These are phyloP conservation scores for Apostichopus parvimensis DNA, from an alignment of 35 echinoderm and acorn worm genomes.

Conservation along the genomic window DNA sequence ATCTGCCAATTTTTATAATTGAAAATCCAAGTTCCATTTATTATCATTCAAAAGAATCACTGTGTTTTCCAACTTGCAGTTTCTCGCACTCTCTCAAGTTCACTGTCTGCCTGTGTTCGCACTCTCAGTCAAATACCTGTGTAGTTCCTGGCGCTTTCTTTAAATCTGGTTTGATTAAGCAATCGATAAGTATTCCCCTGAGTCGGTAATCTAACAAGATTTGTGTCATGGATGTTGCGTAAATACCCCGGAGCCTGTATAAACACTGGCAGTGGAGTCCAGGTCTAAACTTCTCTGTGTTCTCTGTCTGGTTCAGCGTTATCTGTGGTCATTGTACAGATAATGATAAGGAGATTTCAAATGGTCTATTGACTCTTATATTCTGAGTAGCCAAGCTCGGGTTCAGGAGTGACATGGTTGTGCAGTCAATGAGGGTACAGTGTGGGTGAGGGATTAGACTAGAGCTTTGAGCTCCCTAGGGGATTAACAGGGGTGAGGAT, in stretches of 20 bases:
- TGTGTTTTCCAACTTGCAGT: background rate
- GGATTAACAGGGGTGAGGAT: slow-evolving; percentile 24
- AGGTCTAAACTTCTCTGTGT: background rate
- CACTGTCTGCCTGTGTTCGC: background rate
- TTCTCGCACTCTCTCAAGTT: background rate
- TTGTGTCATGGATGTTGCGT: slow-evolving; percentile 11
- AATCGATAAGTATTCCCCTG: slow-evolving; percentile 29
- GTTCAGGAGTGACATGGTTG: too few relatives aligned
- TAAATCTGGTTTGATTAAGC: slow-evolving; percentile 10
- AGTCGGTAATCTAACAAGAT: slow-evolving; percentile 31
- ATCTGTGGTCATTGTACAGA: slow-evolving; percentile 4
- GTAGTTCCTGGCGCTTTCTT: background rate
- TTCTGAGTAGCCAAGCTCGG: too few relatives aligned
- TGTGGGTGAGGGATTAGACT: background rate
- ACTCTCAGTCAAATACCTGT: background rate
- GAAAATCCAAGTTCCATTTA: background rate
- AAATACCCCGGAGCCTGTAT: slow-evolving; percentile 49
- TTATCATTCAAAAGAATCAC: too few relatives aligned
- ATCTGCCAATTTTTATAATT: background rate
- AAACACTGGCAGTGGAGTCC: background rate
- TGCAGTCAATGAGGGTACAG: background rate
- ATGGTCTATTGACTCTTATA: background rate
- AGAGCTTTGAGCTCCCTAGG: slow-evolving; percentile 7
- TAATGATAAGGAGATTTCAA: background rate
- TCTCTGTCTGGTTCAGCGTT: background rate